Conservation (phyloP, 2,113 vertebrate species). For the Paracyprichromis sp. region DNA sequence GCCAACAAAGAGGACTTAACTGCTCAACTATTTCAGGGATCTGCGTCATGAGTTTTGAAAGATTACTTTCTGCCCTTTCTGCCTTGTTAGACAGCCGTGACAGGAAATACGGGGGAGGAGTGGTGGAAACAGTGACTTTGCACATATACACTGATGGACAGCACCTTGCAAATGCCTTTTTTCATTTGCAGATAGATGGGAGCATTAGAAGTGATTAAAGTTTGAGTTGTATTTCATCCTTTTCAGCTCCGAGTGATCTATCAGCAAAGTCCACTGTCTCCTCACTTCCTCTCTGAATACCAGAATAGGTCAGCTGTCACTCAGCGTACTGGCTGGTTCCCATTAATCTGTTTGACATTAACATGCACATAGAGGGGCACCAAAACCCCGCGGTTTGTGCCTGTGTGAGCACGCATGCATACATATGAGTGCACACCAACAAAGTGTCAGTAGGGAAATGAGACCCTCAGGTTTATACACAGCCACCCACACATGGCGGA, state of each 20-base stretch:
- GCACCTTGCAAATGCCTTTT: neutral
- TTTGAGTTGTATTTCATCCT: neutral
- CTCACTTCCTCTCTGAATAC: slow-evolving; percentile 48
- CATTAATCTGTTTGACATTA: slow-evolving; percentile 64
- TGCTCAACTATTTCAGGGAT: neutral
- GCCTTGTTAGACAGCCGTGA: neutral
- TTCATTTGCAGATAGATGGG: neutral
- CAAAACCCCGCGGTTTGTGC: neutral
- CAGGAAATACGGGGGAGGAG: neutral
- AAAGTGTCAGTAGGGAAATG: neutral
- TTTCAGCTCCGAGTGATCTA: neutral
- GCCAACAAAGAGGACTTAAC: neutral
- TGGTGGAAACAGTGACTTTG: neutral
- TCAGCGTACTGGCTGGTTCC: slow-evolving; percentile 19
- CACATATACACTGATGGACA: neutral
- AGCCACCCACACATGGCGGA: neutral
- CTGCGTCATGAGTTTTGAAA: slow-evolving; percentile 6
- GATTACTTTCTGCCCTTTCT: neutral
- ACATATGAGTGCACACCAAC: neutral
- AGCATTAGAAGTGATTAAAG: neutral
- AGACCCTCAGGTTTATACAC: neutral
- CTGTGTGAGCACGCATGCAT: neutral
- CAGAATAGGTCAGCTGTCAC: slow-evolving; percentile 68
- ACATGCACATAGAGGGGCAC: slow-evolving; percentile 32
- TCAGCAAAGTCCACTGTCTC: slow-evolving; percentile 13